A percentile compares a stretch with the other conserved stretches of the same genome.
Evolutionary conservation across 2,797 vertebrate genomes (phyloP).

Genomic region (Eidolon dupreanum): DNA sequence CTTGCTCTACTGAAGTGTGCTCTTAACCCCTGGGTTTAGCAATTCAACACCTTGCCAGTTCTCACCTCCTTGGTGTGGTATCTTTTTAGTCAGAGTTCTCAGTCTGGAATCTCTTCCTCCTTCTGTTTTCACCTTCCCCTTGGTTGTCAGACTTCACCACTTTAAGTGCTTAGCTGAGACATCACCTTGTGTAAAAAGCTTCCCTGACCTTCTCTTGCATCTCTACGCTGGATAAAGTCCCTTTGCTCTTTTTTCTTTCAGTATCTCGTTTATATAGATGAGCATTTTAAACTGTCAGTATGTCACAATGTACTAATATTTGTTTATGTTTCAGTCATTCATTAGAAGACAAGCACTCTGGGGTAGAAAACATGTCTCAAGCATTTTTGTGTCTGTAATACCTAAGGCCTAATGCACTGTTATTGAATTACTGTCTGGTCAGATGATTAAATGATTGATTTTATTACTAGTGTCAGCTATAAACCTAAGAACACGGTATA

Average conservation of each 20-base stretch:
- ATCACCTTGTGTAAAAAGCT: neutral
- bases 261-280: neutral
- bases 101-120: neutral
- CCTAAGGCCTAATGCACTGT: neutral
- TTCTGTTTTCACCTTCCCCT: neutral
- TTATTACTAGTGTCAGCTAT: neutral
- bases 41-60: neutral
- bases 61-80: neutral
- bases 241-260: neutral
- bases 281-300: neutral
- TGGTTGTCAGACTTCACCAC: neutral
- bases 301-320: neutral
- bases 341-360: neutral
- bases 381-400: neutral
- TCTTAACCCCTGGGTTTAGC: neutral
- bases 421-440: neutral
- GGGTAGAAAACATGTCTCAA: neutral
- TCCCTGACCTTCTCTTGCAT: neutral
- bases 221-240: neutral
- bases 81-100: neutral
- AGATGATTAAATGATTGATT: slow-evolving; percentile 1
- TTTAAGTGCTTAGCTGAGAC: neutral
- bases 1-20: neutral
- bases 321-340: neutral
- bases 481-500: neutral